Evolutionary conservation across 2,888 invertebrate species (phyloP), one percentile per base, ranked within the genome.

Genomic region (Pachliopta kotzebuea): DNA sequence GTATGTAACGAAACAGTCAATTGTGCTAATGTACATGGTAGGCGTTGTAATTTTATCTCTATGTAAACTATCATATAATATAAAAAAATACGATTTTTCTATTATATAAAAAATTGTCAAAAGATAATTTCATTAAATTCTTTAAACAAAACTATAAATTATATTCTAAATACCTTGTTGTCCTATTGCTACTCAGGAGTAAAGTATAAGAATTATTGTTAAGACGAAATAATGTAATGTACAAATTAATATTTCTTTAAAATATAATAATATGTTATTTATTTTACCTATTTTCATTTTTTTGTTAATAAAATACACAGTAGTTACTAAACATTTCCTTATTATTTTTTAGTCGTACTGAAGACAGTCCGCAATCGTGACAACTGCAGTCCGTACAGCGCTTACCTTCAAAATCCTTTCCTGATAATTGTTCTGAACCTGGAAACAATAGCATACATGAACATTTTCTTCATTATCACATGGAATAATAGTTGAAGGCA

Each of bases 181-280:
- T 83, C 79, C 83, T 84, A 79, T 85, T 63, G 70, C 71, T 81
- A 78, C 79, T 79, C 80, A 82, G 75, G 74, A 79, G 76, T 83
- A 80, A 81, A 84, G 81, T 84, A 71, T 85, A 82, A 84, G 75
- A 74, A 72, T 72, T 65, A 65, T 58, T 42, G 26, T 61, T 65
- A 61, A 65, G 57, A 60, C 18, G 54, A 61, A 82, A 79, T 82
- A 81, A 84, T 83, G 78, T 84, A 88, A 86, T 91, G 90, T 91
- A 91, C 90, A 91, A 90, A 90, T 87, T 85, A 88, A 88, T 89
- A 86, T 81, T 85, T 88, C 84, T 79, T 86, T 83, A 83, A 86
- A 86, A 81, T 86, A 86, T 88, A 86, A 84, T 85, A 69, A 71
- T 72, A 87, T 86, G 88, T 90, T 90, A 90, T 90, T 90, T 90